phyloP scores from a whole-genome alignment of 2,888 invertebrate species.

The Alentia gelatinosa region DNA sequence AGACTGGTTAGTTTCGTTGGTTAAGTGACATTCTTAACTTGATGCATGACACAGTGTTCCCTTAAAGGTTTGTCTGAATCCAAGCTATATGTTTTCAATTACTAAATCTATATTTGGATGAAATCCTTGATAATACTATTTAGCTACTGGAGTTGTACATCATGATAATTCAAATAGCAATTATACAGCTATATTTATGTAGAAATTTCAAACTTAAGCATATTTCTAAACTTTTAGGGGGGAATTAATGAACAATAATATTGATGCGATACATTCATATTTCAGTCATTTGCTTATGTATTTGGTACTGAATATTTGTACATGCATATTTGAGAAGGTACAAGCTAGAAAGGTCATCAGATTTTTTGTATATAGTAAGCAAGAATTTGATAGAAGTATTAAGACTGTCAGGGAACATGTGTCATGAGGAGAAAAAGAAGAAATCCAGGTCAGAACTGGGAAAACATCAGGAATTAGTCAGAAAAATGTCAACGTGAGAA shows the following conservation, averaged over 20 bases:
- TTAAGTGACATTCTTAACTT: background rate
- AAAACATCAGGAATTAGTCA: no score
- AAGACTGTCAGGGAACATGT: conserved; percentile 21
- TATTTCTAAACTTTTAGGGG: no score
- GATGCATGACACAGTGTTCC: background rate
- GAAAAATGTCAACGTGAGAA: background rate
- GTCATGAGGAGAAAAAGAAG: conserved; percentile 8
- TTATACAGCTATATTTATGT: no score
- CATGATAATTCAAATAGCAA: background rate
- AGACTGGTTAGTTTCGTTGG: background rate
- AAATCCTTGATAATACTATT: background rate
- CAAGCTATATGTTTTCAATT: background rate
- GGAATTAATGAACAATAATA: no score
- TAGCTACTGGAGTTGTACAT: background rate
- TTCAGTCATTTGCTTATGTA: background rate
- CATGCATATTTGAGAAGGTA: no score
- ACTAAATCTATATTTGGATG: background rate
- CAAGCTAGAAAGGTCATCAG: no score
- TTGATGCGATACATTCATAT: background rate
- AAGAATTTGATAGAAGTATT: no score
- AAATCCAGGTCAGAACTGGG: no score
- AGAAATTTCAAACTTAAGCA: no score
- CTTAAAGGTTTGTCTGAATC: background rate
- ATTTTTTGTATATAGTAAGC: no score
- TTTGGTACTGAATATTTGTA: no score